Conservation (phyloP, 2,797 vertebrate genomes). For the Botia kubotai region DNA sequence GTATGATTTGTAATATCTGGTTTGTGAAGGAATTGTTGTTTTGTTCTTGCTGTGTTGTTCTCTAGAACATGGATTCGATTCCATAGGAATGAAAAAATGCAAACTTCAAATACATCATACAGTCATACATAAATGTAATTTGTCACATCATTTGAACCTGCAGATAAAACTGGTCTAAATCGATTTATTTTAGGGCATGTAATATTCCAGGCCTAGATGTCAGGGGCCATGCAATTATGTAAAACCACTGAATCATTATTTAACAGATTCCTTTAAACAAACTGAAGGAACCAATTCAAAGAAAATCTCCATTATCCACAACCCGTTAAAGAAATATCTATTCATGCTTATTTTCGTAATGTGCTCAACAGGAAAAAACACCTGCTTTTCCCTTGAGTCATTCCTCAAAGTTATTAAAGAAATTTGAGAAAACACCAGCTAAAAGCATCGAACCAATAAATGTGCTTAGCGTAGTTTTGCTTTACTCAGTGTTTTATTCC, state of each 20-base stretch:
- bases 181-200: too few species aligned
- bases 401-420: neutral
- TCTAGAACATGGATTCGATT: neutral
- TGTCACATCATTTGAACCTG: too few species aligned
- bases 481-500: slow-evolving; percentile 17
- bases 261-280: too few species aligned
- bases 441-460: neutral
- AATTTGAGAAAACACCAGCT: neutral
- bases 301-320: too few species aligned
- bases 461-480: slow-evolving; percentile 17
- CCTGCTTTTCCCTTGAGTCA: neutral
- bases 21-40: neutral
- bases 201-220: too few species aligned
- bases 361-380: neutral
- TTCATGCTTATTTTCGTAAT: too few species aligned
- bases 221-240: too few species aligned
- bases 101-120: too few species aligned
- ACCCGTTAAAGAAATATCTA: too few species aligned
- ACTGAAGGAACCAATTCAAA: too few species aligned
- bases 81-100: neutral
- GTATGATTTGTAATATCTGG: neutral
- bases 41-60: neutral
- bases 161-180: too few species aligned
- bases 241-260: neutral
- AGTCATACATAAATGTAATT: too few species aligned